phyloP scores from a whole-genome alignment of 2,797 vertebrate genomes.

The Muraenolepis orangiensis region DNA sequence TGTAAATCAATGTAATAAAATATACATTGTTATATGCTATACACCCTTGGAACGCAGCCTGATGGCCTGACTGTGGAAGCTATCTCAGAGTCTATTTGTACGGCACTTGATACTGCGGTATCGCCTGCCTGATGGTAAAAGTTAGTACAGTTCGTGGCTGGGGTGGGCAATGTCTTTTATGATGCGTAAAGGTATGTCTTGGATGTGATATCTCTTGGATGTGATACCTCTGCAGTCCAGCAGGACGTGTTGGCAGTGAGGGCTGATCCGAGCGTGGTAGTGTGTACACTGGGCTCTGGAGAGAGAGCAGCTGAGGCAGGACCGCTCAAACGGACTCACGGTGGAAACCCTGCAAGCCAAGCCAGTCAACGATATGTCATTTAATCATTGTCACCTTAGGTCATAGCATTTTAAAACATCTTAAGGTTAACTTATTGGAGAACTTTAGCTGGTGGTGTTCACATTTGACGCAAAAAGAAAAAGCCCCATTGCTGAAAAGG shows the following conservation, averaged over 20 bases:
- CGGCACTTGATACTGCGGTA: too few relatives aligned
- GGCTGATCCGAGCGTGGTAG: conserved; percentile 57
- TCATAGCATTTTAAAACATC: not conserved
- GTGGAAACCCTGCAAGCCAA: conserved; percentile 49
- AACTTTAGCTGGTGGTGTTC: not conserved
- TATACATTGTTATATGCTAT: too few relatives aligned
- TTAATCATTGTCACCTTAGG: too few relatives aligned
- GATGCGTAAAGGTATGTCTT: not conserved
- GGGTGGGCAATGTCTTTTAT: too few relatives aligned
- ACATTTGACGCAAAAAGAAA: too few relatives aligned
- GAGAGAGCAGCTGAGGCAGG: conserved; percentile 69
- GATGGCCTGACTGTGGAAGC: too few relatives aligned
- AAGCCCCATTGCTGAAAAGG: not conserved
- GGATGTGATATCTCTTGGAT: too few relatives aligned
- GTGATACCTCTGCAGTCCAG: conserved; percentile 68
- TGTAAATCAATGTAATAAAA: too few relatives aligned
- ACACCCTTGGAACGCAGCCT: too few relatives aligned
- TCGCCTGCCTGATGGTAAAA: too few relatives aligned
- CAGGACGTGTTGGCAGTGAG: conserved; percentile 50
- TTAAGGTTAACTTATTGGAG: not conserved
- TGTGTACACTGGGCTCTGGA: conserved; percentile 59
- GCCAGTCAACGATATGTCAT: not conserved
- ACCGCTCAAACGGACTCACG: conserved; percentile 43
- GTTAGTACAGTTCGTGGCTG: too few relatives aligned
- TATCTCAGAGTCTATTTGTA: too few relatives aligned